Conservation (phyloP, 2,113 vertebrate species). For the Rallus limicola region DNA sequence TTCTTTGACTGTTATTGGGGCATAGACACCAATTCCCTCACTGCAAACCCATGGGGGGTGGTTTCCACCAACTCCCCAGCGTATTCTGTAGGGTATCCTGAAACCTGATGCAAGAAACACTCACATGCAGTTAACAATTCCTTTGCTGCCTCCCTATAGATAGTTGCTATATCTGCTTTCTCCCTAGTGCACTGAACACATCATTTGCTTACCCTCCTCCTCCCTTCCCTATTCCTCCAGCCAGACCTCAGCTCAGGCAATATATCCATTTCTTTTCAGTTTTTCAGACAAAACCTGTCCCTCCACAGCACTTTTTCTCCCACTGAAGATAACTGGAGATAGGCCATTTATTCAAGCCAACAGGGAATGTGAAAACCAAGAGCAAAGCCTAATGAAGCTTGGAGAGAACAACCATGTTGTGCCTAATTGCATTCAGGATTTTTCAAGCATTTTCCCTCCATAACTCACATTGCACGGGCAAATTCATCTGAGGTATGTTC, state of each 20-base stretch:
- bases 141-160: background rate
- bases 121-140: background rate
- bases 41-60: background rate
- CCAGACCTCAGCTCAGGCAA: background rate
- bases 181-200: background rate
- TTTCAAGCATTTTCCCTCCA: constrained; percentile 46
- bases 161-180: background rate
- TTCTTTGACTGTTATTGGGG: background rate
- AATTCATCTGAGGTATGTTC: constrained; percentile 24
- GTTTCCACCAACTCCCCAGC: background rate
- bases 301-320: background rate
- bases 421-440: constrained; percentile 45
- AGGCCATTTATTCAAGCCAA: constrained; percentile 20
- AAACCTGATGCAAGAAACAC: background rate
- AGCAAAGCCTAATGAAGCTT: constrained; percentile 66
- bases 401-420: constrained; percentile 43
- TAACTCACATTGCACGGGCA: background rate
- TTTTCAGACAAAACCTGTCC: background rate
- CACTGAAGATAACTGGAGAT: background rate
- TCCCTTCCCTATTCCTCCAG: background rate
- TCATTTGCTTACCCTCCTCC: background rate
- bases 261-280: background rate
- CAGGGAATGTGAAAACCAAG: constrained; percentile 36
- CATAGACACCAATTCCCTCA: background rate
- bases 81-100: background rate